A percentile compares a stretch with the other conserved stretches of the same genome.
Conservation (phyloP, 2,113 vertebrate genomes). For the Cyprinodon variegatus region DNA sequence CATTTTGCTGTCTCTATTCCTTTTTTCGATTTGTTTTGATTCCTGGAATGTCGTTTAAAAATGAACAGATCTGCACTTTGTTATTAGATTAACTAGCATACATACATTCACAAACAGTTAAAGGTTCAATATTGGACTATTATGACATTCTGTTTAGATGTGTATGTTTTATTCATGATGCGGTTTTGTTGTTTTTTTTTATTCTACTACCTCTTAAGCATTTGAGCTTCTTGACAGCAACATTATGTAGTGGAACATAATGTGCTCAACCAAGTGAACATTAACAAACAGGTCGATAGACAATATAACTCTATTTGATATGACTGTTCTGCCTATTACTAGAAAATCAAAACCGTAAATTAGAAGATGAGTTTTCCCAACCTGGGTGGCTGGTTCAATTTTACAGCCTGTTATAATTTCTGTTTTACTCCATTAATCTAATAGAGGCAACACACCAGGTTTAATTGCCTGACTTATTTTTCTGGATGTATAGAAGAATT, state of each 20-base stretch:
- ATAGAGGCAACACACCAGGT: background rate
- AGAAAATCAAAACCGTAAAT: background rate
- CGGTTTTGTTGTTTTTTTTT: background rate
- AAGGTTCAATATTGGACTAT: background rate
- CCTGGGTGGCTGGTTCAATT: background rate
- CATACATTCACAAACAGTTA: background rate
- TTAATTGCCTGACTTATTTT: background rate
- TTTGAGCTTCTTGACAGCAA: background rate
- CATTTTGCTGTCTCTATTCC: background rate
- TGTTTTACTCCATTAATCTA: background rate
- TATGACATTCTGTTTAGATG: background rate
- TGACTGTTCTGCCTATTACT: background rate
- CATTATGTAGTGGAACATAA: background rate
- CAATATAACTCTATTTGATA: background rate
- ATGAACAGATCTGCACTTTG: background rate
- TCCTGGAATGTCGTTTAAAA: background rate
- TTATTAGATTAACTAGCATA: background rate
- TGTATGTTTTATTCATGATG: background rate
- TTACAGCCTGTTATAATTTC: background rate
- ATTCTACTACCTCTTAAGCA: background rate
- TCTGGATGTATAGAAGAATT: background rate
- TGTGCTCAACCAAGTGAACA: background rate
- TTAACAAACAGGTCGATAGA: background rate
- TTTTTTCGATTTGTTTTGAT: background rate
- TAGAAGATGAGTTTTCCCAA: background rate